Base-by-base conservation (phyloP, 2,888 invertebrate species). In the Yponomeuta evonymella region DNA sequence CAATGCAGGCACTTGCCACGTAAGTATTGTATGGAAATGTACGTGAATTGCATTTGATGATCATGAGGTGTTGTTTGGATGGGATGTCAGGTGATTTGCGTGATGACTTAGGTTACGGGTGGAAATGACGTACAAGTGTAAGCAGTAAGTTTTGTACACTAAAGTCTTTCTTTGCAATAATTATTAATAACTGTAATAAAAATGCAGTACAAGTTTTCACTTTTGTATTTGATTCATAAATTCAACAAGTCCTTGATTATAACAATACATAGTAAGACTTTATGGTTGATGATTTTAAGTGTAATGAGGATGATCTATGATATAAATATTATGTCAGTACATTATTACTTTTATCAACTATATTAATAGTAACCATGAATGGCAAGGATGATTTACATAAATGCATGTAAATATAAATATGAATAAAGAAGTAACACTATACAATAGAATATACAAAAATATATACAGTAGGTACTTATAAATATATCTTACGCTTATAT, bases 401-500 rank as follows among this genome's bases (percentile, higher is more conserved):
- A 64, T 63, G 71, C 63, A 72, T 12, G 51, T 58, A 69, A 36
- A 67, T 70, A 66, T 70, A 73, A 75, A 73, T 71, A 69, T 51
- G 12, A 15, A 15, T 43, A 58, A 58, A 12, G 6, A 58, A 1
- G 15, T 15, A 58, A 51, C 71, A 33, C 43, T 15, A 76, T 75
- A 81, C 71, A 73, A 67, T 65, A 43, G 48, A 62, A 67, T 69
- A 71, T 23, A 65, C 33, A 43, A 43, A 72, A 51, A 72, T 64
- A 70, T 67, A 70, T 70, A 67, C 68, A 71, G 33, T 65, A 66
- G 30, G 36, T 71, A 71, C 43, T 36, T 69, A 72, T 43, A 67
- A 62, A n/a, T 51, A 71, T 67, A 70, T 78, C 80, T 82, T 81
- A 83, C 72, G 82, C 51, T 58, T 75, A 71, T 23, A 71, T 63